These are phyloP conservation scores for Sphyrna mokarran DNA, from an alignment of 2,113 vertebrate species.

Conservation along the genomic window DNA sequence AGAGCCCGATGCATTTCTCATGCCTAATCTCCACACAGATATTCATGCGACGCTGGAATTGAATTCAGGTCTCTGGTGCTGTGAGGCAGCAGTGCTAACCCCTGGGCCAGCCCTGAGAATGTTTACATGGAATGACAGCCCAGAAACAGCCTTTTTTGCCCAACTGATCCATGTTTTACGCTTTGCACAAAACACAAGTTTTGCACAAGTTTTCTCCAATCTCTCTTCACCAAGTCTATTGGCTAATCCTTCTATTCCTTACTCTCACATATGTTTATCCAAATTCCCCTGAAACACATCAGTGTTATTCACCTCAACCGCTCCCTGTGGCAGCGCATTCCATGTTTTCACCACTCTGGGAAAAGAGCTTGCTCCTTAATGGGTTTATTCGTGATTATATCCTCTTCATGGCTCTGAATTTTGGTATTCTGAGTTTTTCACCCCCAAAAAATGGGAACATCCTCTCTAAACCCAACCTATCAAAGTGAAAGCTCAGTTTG, in stretches of 20 bases:
- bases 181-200: background rate
- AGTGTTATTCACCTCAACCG: background rate
- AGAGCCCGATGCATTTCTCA: too few relatives aligned
- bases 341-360: background rate
- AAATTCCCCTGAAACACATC: background rate
- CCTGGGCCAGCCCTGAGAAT: background rate
- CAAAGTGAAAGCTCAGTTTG: background rate
- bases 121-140: background rate
- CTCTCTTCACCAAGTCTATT: background rate
- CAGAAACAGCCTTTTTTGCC: background rate
- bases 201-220: background rate
- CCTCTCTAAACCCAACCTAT: background rate
- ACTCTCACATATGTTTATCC: background rate
- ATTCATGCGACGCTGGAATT: too few relatives aligned
- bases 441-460: background rate
- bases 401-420: background rate
- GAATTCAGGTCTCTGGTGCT: too few relatives aligned
- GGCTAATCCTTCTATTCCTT: background rate
- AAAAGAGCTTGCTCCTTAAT: background rate
- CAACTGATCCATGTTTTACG: background rate
- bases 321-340: background rate
- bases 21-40: too few relatives aligned
- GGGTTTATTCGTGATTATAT: background rate
- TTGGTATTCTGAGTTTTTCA: too few relatives aligned
- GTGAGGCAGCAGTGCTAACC: too few relatives aligned